phyloP scores from a whole-genome alignment of 2,797 vertebrate genomes.

The Pangasius djambal region DNA sequence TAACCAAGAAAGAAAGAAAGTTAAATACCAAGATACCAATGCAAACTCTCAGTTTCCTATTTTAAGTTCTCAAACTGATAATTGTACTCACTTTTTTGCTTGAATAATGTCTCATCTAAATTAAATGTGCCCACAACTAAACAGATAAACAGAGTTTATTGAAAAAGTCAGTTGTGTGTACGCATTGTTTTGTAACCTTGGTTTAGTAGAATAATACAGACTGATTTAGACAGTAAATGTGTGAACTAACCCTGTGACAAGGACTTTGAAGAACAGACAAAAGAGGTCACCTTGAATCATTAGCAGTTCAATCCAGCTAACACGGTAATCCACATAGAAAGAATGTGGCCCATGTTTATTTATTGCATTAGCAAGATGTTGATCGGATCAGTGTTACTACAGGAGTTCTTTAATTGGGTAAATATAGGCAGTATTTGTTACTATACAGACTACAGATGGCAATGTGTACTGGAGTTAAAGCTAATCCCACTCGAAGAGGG shows the following conservation, averaged over 20 bases:
- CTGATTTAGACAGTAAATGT: neutral
- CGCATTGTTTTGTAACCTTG: neutral
- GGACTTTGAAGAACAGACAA: neutral
- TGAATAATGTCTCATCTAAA: neutral
- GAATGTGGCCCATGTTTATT: neutral
- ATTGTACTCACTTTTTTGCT: neutral
- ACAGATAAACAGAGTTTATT: neutral
- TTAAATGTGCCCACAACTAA: neutral
- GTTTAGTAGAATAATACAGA: neutral
- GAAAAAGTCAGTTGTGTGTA: neutral
- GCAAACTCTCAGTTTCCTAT: neutral
- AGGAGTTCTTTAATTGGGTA: neutral
- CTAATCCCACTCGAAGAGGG: neutral
- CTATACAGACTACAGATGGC: neutral
- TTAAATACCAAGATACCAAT: neutral
- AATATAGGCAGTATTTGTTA: neutral
- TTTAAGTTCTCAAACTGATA: neutral
- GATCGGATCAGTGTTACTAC: neutral
- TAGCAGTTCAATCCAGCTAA: neutral
- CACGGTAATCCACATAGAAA: too few relatives aligned
- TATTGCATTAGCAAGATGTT: neutral
- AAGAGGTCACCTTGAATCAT: neutral
- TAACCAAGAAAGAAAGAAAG: neutral
- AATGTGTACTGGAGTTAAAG: neutral
- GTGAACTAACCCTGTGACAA: neutral